A percentile compares a stretch with the other conserved stretches of the same genome.
Evolutionary conservation across 2,113 vertebrate genomes (phyloP).

Genomic region (Pyrgilauda ruficollis): DNA sequence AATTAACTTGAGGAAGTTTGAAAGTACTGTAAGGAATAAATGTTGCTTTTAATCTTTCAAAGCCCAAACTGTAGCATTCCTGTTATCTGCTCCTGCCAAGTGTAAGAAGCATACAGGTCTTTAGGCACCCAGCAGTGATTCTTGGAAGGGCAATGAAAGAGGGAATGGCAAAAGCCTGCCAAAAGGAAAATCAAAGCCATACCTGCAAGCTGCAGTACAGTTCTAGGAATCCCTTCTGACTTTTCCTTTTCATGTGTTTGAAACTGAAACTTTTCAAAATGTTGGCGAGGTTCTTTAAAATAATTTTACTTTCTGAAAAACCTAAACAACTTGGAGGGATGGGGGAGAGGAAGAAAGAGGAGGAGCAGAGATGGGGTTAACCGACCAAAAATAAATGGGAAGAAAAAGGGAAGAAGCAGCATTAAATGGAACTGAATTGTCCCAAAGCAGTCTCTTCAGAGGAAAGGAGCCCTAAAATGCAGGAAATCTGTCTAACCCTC

Average conservation of each 20-base stretch:
- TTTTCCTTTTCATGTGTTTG: constrained; percentile 58
- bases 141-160: constrained; percentile 63
- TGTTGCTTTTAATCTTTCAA: constrained; percentile 54
- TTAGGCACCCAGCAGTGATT: constrained; percentile 39
- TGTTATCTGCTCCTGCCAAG: constrained; percentile 62
- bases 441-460: constrained; percentile 49
- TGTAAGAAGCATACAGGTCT: not conserved
- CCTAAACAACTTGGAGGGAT: not conserved
- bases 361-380: not conserved
- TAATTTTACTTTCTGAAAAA: constrained; percentile 60
- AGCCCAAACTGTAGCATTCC: constrained; percentile 36
- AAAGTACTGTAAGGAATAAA: constrained; percentile 46
- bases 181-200: constrained; percentile 71
- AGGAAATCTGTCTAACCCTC: constrained; percentile 79
- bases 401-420: constrained; percentile 20
- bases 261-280: constrained; percentile 65
- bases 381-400: not conserved
- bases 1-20: constrained; percentile 29
- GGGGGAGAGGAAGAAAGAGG: not conserved
- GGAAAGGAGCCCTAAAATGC: constrained; percentile 65
- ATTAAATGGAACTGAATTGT: constrained; percentile 58
- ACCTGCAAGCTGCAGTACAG: constrained; percentile 65
- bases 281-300: constrained; percentile 40
- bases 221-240: constrained; percentile 57
- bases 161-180: constrained; percentile 42